These are phyloP conservation scores for Tetramorium simillimum DNA, from an alignment of 1,140 invertebrate genomes.

Conservation along the genomic window DNA sequence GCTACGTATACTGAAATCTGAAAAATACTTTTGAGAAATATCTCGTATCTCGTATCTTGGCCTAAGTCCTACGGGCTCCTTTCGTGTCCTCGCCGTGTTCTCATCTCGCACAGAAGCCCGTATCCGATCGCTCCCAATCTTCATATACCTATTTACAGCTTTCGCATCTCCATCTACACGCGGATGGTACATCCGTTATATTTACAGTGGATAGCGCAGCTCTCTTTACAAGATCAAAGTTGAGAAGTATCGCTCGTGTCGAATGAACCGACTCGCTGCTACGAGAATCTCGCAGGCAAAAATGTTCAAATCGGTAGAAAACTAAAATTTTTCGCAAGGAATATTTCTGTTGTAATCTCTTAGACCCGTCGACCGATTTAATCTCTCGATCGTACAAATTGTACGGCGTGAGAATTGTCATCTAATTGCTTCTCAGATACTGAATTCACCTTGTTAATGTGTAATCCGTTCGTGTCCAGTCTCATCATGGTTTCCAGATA, in stretches of 20 bases:
- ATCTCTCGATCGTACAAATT: not conserved
- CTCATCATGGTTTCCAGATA: not conserved
- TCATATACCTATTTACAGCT: slow-evolving; percentile 45
- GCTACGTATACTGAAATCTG: slow-evolving; percentile 76
- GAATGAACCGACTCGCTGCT: not conserved
- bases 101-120: not conserved
- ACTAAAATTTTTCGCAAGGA: not conserved
- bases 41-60: slow-evolving; percentile 63
- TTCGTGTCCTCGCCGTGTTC: not conserved
- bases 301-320: not conserved
- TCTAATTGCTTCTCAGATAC: not conserved
- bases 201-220: slow-evolving; percentile 46
- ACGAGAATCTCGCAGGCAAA: not conserved
- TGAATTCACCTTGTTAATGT: not conserved
- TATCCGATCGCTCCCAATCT: not conserved
- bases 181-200: slow-evolving; percentile 22
- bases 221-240: slow-evolving; percentile 18
- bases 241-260: not conserved
- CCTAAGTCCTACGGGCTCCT: slow-evolving; percentile 7
- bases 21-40: slow-evolving; percentile 76
- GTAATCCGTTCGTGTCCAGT: not conserved
- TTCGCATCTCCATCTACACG: slow-evolving; percentile 16
- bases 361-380: not conserved
- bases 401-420: not conserved
- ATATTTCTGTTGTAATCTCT: not conserved